Evolutionary conservation across 2,888 invertebrate species (phyloP).

Genomic region (Rotaria magnacalcarata): DNA sequence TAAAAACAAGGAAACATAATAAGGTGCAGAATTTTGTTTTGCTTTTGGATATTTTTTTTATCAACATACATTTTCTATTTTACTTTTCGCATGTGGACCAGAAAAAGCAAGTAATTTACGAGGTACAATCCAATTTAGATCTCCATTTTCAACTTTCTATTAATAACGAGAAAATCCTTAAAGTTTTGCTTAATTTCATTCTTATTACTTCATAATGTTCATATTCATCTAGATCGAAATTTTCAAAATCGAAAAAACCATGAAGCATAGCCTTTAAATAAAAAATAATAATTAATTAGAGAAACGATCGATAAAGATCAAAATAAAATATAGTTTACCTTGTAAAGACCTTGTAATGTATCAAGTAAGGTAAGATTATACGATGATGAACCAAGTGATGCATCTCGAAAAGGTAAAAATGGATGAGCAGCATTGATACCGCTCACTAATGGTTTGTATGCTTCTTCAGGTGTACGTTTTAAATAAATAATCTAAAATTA

Average conservation of each 20-base stretch:
- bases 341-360: conserved; percentile 78
- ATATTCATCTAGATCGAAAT: conserved; percentile 90
- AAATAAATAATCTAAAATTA: conserved; percentile 76
- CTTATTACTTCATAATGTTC: conserved; percentile 78
- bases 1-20: no score
- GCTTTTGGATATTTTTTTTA: conserved; percentile 48
- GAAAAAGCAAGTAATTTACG: conserved; percentile 94
- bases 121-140: conserved; percentile 96
- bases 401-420: conserved; percentile 72
- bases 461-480: conserved; percentile 76
- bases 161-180: conserved; percentile 44
- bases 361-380: conserved; percentile 83
- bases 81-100: conserved; percentile 85
- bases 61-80: conserved; percentile 69
- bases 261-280: conserved; percentile 68
- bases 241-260: conserved; percentile 84
- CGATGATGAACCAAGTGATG: conserved; percentile 79
- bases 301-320: neutral
- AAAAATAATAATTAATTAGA: neutral
- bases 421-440: conserved; percentile 66
- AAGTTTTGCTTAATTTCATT: no score
- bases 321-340: conserved; percentile 58
- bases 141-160: conserved; percentile 91
- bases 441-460: conserved; percentile 71
- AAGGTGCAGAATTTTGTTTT: no score